Conservation (phyloP, 2,797 vertebrate species). For the Falco concolor region DNA sequence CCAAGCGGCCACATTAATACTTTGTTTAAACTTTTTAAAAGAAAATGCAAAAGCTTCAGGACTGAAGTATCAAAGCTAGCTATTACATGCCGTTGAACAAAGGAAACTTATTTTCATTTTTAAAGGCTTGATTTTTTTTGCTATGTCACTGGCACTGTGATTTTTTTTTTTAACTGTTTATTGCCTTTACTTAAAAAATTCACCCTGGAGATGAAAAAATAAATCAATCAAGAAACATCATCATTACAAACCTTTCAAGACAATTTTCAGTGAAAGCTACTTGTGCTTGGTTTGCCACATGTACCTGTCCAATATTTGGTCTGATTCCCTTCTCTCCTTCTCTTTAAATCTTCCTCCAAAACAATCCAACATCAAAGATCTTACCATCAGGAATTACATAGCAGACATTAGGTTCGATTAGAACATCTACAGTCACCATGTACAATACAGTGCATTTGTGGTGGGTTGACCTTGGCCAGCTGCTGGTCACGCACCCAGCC, state of each 20-base stretch:
- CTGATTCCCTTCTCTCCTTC: background rate
- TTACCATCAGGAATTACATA: background rate
- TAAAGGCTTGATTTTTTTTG: background rate
- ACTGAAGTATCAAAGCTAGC: background rate
- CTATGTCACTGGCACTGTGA: background rate
- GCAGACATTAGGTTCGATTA: background rate
- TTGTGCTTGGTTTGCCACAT: background rate
- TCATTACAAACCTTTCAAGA: background rate
- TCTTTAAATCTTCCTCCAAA: background rate
- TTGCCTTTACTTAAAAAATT: background rate
- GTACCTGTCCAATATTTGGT: background rate
- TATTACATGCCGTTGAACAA: background rate
- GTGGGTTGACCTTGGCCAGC: background rate
- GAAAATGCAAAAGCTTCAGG: constrained; percentile 14
- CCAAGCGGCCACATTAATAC: background rate
- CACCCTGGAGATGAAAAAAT: background rate
- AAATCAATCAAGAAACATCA: background rate
- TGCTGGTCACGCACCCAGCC: background rate
- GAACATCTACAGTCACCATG: background rate
- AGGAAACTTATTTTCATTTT: background rate
- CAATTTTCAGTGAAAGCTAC: background rate
- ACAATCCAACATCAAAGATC: background rate
- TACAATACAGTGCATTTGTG: background rate
- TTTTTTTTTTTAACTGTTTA: background rate
- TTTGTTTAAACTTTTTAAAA: background rate